These are phyloP conservation scores for Ctenosaura bakeri DNA, from an alignment of 2,797 vertebrate species.

Conservation along the genomic window DNA sequence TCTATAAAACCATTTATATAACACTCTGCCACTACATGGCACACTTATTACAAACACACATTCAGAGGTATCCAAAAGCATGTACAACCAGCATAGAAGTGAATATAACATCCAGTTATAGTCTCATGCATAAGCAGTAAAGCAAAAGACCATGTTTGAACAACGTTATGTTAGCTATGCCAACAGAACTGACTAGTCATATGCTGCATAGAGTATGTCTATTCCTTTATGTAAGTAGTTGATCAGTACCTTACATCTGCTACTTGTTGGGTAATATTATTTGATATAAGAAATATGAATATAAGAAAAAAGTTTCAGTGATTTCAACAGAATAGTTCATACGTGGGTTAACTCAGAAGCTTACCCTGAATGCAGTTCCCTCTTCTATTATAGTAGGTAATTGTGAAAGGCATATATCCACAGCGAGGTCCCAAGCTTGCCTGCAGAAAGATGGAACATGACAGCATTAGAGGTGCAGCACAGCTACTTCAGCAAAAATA, in stretches of 20 bases:
- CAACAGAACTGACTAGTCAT: background rate
- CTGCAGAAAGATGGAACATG: conserved; percentile 72
- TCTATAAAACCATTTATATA: background rate
- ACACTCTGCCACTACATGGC: background rate
- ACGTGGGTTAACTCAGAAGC: conserved; percentile 50
- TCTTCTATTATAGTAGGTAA: conserved; percentile 98
- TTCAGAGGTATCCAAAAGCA: background rate
- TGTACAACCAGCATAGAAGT: too few relatives aligned
- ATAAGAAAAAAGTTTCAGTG: background rate
- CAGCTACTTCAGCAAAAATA: background rate
- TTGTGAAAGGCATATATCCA: conserved; percentile 98
- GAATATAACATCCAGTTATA: background rate
- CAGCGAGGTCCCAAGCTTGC: conserved; percentile 98
- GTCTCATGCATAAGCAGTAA: background rate
- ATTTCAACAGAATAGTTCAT: background rate
- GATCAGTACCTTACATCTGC: background rate
- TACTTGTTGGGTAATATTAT: fast-evolving
- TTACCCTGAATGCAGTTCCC: conserved; percentile 96
- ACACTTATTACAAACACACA: background rate
- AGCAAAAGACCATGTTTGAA: background rate
- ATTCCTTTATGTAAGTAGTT: background rate
- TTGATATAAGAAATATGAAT: background rate
- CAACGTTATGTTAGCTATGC: background rate
- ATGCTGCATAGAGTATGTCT: background rate
- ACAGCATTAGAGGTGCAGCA: background rate